These are phyloP conservation scores for Unio delphinus DNA, from an alignment of 2,888 invertebrate genomes.

Conservation along the genomic window DNA sequence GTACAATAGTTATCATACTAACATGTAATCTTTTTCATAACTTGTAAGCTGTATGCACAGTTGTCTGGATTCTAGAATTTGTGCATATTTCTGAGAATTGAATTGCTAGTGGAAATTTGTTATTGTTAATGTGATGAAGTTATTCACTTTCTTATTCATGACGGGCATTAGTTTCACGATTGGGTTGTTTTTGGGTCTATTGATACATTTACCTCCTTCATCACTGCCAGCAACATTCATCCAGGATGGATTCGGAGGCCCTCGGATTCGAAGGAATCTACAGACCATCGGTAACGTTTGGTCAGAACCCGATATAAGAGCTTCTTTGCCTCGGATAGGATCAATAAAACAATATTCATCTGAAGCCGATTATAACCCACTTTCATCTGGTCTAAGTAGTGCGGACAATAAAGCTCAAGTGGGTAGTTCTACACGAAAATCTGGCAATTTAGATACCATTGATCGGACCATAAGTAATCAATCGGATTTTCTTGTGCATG, in stretches of 20 bases:
- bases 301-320: background rate
- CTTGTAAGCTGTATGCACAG: too few relatives aligned
- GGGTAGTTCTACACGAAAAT: constrained; percentile 17
- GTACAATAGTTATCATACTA: too few relatives aligned
- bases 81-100: too few relatives aligned
- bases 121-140: constrained; percentile 24
- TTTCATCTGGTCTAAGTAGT: constrained; percentile 16
- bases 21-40: too few relatives aligned
- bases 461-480: constrained; percentile 17
- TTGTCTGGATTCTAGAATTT: too few relatives aligned
- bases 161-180: constrained; percentile 57
- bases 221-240: constrained; percentile 40
- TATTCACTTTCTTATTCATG: constrained; percentile 42
- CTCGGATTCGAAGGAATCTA: constrained; percentile 12
- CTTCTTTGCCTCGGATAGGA: constrained; percentile 9
- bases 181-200: constrained; percentile 55
- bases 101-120: too few relatives aligned
- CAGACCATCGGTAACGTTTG: too few relatives aligned
- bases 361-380: constrained; percentile 11
- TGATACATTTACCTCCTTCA: constrained; percentile 55
- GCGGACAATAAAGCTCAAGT: constrained; percentile 24
- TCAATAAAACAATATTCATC: constrained; percentile 12
- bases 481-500: constrained; percentile 30
- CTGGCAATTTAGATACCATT: constrained; percentile 14
- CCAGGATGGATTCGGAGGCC: constrained; percentile 20